A percentile compares a stretch with the other conserved stretches of the same genome.
Evolutionary conservation across 2,797 vertebrate genomes (phyloP).

Genomic region (Cynodonichthys magdalenae): DNA sequence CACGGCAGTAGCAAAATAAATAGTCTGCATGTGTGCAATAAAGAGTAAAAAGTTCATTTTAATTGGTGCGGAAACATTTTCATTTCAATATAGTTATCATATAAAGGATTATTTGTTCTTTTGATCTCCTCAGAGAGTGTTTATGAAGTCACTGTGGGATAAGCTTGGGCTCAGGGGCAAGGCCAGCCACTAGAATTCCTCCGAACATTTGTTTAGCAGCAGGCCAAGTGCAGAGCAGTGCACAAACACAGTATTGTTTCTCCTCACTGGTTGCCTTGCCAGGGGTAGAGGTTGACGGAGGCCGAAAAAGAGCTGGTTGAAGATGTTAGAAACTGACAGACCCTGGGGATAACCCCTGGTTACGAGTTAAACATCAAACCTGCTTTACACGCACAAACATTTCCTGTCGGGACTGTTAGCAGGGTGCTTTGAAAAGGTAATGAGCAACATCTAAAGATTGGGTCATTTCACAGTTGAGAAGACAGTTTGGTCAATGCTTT

Average conservation of each 20-base stretch:
- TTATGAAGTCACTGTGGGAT: slow-evolving; percentile 72
- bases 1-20: slow-evolving; percentile 54
- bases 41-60: slow-evolving; percentile 55
- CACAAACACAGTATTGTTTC: slow-evolving; percentile 80
- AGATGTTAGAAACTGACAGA: slow-evolving; percentile 32
- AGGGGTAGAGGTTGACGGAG: slow-evolving; percentile 62
- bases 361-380: slow-evolving; percentile 78
- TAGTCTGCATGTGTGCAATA: slow-evolving; percentile 35
- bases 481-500: slow-evolving; percentile 37
- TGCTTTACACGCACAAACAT: slow-evolving; percentile 44
- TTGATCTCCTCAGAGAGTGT: slow-evolving; percentile 62
- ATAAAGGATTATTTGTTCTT: slow-evolving; percentile 73
- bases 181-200: slow-evolving; percentile 73
- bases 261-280: slow-evolving; percentile 52
- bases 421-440: slow-evolving; percentile 59
- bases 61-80: slow-evolving; percentile 70
- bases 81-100: slow-evolving; percentile 63
- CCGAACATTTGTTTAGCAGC: slow-evolving; percentile 80
- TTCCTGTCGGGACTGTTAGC: slow-evolving; percentile 48
- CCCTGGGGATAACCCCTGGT: slow-evolving; percentile 47
- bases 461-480: slow-evolving; percentile 58
- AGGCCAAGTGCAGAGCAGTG: slow-evolving; percentile 63
- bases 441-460: slow-evolving; percentile 52
- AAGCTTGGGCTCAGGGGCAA: slow-evolving; percentile 62
- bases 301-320: slow-evolving; percentile 28